These are phyloP conservation scores for Ceyx margarethae DNA, from an alignment of 2,113 vertebrate species.

Conservation along the genomic window DNA sequence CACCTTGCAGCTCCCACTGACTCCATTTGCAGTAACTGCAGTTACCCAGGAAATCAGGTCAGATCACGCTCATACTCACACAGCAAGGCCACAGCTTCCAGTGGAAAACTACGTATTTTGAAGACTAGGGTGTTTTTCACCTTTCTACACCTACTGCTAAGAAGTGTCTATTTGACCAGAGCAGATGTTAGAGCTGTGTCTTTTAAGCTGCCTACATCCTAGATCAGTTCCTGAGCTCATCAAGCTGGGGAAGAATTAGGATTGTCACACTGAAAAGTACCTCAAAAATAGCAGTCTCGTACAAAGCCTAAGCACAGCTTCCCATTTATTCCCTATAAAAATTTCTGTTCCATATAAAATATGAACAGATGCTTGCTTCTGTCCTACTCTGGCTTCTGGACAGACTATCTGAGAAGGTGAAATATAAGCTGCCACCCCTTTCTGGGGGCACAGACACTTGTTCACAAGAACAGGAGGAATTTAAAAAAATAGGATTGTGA, in stretches of 20 bases:
- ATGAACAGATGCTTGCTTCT: neutral
- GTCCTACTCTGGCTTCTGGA: neutral
- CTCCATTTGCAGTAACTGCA: neutral
- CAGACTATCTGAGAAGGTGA: neutral
- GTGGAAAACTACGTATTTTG: neutral
- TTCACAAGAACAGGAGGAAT: neutral
- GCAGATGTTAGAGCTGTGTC: neutral
- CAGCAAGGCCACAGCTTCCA: neutral
- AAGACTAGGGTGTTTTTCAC: neutral
- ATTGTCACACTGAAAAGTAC: neutral
- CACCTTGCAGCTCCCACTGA: conserved; percentile 14
- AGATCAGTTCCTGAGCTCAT: neutral
- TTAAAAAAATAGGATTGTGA: neutral
- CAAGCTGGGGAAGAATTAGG: neutral
- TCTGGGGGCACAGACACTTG: neutral
- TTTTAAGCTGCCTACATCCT: neutral
- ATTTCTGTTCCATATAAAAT: neutral
- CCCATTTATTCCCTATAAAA: neutral
- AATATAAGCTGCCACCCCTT: neutral
- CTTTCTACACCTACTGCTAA: neutral
- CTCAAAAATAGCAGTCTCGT: neutral
- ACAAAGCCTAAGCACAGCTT: neutral
- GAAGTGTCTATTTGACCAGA: neutral
- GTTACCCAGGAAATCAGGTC: conserved; percentile 18
- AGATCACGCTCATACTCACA: neutral